These are phyloP conservation scores for Myopa tessellatipennis DNA, from an alignment of 2,888 invertebrate species.

Conservation along the genomic window DNA sequence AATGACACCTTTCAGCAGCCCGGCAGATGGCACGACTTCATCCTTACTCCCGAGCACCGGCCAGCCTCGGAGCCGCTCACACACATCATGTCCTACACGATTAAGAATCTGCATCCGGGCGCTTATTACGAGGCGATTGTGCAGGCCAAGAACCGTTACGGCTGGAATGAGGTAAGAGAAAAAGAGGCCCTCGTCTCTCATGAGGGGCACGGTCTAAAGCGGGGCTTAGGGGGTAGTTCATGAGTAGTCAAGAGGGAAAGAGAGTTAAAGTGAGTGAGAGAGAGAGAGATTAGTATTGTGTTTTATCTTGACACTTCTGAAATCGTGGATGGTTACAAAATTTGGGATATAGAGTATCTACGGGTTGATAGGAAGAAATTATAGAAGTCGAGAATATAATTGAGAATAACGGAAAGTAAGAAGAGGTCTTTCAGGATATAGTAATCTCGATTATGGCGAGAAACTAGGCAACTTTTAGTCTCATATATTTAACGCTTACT, in stretches of 20 bases:
- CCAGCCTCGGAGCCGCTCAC: conserved; percentile 68
- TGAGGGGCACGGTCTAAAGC: background rate
- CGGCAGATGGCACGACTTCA: conserved; percentile 77
- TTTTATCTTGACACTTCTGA: no score
- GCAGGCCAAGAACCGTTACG: conserved; percentile 80
- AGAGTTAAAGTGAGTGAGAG: no score
- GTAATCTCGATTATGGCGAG: no score
- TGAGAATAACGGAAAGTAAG: background rate
- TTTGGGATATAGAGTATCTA: no score
- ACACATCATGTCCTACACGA: conserved; percentile 75
- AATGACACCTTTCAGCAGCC: conserved; percentile 79
- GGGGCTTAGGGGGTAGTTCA: background rate
- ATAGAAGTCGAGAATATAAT: background rate
- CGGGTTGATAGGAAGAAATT: no score
- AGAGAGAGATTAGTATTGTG: no score
- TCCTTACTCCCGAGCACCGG: conserved; percentile 67
- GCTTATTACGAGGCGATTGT: conserved; percentile 80
- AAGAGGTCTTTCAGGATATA: background rate
- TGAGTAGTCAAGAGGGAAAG: no score
- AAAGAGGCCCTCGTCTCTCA: background rate
- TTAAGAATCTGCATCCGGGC: conserved; percentile 74
- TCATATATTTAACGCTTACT: no score
- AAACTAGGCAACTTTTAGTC: no score
- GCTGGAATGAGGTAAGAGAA: conserved; percentile 75
- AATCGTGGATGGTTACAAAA: no score